Evolutionary conservation across 2,797 vertebrate genomes (phyloP).

Genomic region (Argyrosomus regius): DNA sequence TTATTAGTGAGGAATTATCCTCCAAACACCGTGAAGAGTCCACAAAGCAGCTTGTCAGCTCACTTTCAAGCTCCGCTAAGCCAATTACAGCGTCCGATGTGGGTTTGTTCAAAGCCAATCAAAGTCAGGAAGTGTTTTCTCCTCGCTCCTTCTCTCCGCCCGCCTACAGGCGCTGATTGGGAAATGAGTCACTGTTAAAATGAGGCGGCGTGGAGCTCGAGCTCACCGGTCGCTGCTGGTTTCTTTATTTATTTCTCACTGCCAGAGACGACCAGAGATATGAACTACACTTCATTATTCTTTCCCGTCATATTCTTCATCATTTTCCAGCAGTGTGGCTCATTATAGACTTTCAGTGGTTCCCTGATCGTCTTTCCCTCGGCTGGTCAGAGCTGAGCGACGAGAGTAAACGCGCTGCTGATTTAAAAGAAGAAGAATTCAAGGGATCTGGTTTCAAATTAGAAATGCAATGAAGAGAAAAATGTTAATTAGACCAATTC

Average conservation of each 20-base stretch:
- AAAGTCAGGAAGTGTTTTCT: conserved; percentile 63
- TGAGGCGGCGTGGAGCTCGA: conserved; percentile 26
- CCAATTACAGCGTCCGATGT: conserved; percentile 69
- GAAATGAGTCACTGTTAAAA: conserved; percentile 53
- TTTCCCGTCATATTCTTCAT: conserved; percentile 15
- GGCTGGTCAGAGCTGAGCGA: conserved; percentile 10
- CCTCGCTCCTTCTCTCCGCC: conserved; percentile 23
- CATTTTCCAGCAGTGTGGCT: conserved; percentile 17
- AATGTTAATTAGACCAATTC: no score
- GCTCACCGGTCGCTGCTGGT: conserved; percentile 14
- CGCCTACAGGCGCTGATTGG: conserved; percentile 47
- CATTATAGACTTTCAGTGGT: conserved; percentile 30
- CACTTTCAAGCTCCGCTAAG: conserved; percentile 66
- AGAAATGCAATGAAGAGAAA: no score
- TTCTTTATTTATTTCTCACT: conserved; percentile 14
- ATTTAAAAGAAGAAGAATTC: neutral
- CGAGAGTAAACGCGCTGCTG: neutral
- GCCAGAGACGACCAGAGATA: conserved; percentile 19
- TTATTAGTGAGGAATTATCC: conserved; percentile 67
- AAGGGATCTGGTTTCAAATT: neutral
- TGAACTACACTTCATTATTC: conserved; percentile 39
- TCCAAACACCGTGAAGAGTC: conserved; percentile 59
- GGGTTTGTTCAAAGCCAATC: conserved; percentile 70
- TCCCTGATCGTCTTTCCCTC: conserved; percentile 9
- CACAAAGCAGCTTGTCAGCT: conserved; percentile 72